Base-by-base conservation (phyloP, 2,797 vertebrate species). In the Denticeps clupeoides region DNA sequence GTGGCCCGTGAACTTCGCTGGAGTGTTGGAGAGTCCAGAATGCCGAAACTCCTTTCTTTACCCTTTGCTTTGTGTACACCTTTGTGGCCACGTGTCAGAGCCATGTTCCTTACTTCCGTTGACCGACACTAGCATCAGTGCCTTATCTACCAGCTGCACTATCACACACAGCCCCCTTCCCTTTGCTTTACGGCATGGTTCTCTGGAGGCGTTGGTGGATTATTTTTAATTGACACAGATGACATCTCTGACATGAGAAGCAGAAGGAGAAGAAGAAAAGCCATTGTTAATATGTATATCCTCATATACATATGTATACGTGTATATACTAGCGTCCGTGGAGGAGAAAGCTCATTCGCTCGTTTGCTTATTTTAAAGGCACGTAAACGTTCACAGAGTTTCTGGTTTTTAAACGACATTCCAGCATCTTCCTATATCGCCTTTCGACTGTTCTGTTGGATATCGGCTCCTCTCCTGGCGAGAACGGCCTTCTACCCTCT, bases 51-150 rank as follows among this genome's bases (percentile, higher is more conserved):
- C n/a, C 35, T 35, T 38, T 38, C 35, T 35, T 38, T 10, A 33
- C 15, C 33, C 35, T 21, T 5, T 38, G 4, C 10, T 11, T 18
- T 38, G 35, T 35, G 38, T 35, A 32, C 28, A n/a, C 5, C 50
- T 7, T 37, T 10, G 11, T 16, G 25, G 31, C 50, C 59, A 73
- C 64, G 61, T n/a, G n/a, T n/a, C n/a, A n/a, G n/a, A n/a, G n/a
- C n/a, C n/a, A n/a, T n/a, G n/a, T n/a, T n/a, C 69, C 63, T 60
- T 70, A 62, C 70, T 63, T 68, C 67, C 68, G 65, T 70, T 70
- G 68, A 69, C 60, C 69, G 70, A 82, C 73, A 72, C 74, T 72
- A 59, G 66, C 74, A 67, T 77, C 76, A 75, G 82, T 85, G 83
- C 83, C 84, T 85, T 85, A 87, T 69, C 51, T 66, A 50, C 64